phyloP scores from a whole-genome alignment of 2,888 invertebrate species.

The Lingula anatina region DNA sequence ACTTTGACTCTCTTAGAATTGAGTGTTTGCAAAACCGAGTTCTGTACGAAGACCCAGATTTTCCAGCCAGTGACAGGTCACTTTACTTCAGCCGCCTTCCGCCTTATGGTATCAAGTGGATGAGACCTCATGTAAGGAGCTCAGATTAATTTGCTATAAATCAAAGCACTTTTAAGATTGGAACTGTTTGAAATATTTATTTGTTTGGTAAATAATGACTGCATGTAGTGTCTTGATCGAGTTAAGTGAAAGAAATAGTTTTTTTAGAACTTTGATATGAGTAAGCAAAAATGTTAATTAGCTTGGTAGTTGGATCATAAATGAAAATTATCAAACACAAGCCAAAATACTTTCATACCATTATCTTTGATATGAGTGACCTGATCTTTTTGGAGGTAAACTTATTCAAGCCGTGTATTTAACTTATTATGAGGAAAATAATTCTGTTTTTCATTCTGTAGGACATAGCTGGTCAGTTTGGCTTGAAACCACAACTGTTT shows the following conservation, averaged over 20 bases:
- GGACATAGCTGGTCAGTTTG: conserved; percentile 66
- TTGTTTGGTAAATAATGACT: not conserved
- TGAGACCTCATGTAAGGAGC: conserved; percentile 64
- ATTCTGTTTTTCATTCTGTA: conserved; percentile 17
- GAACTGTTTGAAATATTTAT: not conserved
- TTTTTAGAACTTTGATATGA: too few species aligned
- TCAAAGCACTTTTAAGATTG: not conserved
- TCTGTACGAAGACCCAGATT: conserved; percentile 84
- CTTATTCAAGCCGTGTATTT: too few species aligned
- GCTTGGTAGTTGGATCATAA: too few species aligned
- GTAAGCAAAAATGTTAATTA: too few species aligned
- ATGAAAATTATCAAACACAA: too few species aligned
- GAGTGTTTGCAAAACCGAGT: conserved; percentile 65
- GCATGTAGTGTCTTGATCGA: not conserved
- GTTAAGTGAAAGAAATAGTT: too few species aligned
- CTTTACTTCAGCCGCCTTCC: conserved; percentile 78
- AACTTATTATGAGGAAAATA: too few species aligned
- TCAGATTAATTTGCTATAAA: not conserved
- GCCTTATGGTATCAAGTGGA: conserved; percentile 81
- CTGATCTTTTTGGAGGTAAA: too few species aligned
- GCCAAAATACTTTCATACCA: too few species aligned
- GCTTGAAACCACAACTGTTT: conserved; percentile 70
- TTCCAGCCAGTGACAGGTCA: conserved; percentile 73
- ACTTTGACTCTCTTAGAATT: conserved; percentile 25
- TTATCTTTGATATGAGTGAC: too few species aligned